Base-by-base conservation (phyloP, 2,797 vertebrate genomes). In the Oreochromis mossambicus region DNA sequence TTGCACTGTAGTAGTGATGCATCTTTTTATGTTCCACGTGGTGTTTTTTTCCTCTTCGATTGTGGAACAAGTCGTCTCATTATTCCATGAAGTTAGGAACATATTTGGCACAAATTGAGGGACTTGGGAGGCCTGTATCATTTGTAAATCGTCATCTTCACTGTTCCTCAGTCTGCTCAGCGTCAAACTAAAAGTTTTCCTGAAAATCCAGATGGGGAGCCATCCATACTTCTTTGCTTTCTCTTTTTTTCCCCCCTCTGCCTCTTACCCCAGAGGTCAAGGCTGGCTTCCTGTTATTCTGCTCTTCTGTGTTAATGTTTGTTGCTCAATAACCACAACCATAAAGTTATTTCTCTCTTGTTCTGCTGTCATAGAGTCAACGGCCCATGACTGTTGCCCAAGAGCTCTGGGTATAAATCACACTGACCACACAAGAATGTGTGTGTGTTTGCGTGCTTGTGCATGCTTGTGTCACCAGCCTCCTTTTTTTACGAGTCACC, bases 261-360 rank as follows among this genome's bases (percentile, higher is more conserved):
- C 55, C 83, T 41, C 56, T 81, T 84, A 79, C 77, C 89, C 54
- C 24, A 63, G 82, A 92, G 94, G 94, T 95, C 94, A 94, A 92
- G 91, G 92, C 87, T 87, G 61, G 83, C 84, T 95, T 96, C 94
- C 94, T 96, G 94, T 95, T 96, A 93, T 96, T 95, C 80, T 92
- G 93, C 76, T 92, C 89, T 77, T 85, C 87, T 70, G 80, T 80
- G 90, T 87, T 93, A 91, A 92, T 94, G 94, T 92, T 87, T 92
- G 84, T 91, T 91, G 88, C 91, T 94, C 88, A 88, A 88, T 89
- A 89, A 91, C 93, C 92, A 92, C 89, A 90, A 93, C 91, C 92
- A 94, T 94, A 90, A 93, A 94, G 92, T 92, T 92, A 93, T 93
- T 92, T 92, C 81, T 89, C 89, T 91, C 88, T 88, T 91, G 90